A percentile compares a stretch with the other conserved stretches of the same genome.
Evolutionary conservation across 2,888 invertebrate species (phyloP).

Genomic region (Meghimatium bilineatum): DNA sequence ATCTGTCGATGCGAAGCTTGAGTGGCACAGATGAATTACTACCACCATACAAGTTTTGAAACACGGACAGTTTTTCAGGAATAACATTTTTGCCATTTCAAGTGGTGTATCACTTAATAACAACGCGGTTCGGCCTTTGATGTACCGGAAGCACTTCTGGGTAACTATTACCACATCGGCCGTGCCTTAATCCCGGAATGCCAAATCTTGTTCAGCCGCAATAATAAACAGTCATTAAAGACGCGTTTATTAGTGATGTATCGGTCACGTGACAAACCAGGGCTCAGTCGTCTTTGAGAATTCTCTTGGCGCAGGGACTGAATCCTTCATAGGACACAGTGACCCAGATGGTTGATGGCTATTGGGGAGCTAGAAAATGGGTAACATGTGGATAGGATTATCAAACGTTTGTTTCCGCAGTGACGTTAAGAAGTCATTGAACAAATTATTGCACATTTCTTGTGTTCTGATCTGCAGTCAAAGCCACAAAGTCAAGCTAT

Average conservation of each 20-base stretch:
- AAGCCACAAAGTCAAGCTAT: not conserved
- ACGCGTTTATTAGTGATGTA: conserved; percentile 20
- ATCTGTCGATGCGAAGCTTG: not conserved
- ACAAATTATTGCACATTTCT: not conserved
- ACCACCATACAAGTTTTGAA: not conserved
- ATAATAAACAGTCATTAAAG: conserved; percentile 29
- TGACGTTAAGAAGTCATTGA: not conserved
- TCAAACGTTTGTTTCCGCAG: not conserved
- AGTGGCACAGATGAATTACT: not conserved
- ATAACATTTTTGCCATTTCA: not conserved
- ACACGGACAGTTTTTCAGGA: not conserved
- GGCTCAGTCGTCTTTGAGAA: conserved; percentile 1
- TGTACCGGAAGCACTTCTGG: conserved; percentile 25
- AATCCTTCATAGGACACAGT: conserved; percentile 8
- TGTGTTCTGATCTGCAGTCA: not conserved
- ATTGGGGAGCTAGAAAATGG: not conserved
- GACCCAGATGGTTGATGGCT: conserved; percentile 28
- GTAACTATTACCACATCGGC: conserved; percentile 29
- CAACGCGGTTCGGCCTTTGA: conserved; percentile 4
- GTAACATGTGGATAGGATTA: not conserved
- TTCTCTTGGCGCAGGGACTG: not conserved
- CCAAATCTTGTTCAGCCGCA: conserved; percentile 11
- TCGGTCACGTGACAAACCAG: not conserved
- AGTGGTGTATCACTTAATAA: conserved; percentile 10
- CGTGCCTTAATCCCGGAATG: conserved; percentile 23